A percentile compares a stretch with the other conserved stretches of the same genome.
Conservation (phyloP, 2,888 invertebrate genomes). For the Dasysyrphus tricinctus region DNA sequence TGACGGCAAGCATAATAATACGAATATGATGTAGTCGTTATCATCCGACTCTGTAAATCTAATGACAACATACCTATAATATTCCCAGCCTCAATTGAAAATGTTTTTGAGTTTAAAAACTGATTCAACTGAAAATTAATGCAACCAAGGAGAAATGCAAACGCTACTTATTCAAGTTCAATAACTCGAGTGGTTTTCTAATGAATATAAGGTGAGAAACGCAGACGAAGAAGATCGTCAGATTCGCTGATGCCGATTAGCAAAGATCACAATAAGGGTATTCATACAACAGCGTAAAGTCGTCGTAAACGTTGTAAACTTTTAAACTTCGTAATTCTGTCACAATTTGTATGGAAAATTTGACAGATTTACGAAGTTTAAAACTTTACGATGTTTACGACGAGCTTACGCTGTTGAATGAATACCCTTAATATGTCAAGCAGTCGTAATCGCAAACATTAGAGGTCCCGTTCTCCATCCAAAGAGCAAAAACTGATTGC, state of each 20-base stretch:
- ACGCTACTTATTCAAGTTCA: conserved; percentile 4
- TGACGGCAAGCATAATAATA: not conserved
- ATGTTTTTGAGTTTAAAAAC: conserved; percentile 7
- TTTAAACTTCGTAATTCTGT: no score
- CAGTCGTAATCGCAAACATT: conserved; percentile 57
- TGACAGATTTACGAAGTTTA: no score
- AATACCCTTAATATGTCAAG: no score
- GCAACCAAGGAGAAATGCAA: conserved; percentile 1
- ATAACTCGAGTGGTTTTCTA: conserved; percentile 16
- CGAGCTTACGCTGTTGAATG: no score
- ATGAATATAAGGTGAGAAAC: conserved; percentile 57
- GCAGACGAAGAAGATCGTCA: conserved; percentile 65
- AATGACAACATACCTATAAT: not conserved
- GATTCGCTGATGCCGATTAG: conserved; percentile 58
- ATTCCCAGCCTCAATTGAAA: not conserved
- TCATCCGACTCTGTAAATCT: not conserved
- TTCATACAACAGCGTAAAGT: no score
- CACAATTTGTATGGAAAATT: no score
- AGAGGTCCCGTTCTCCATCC: conserved; percentile 53
- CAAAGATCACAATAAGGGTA: conserved; percentile 68
- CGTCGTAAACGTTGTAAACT: no score
- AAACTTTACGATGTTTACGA: no score
- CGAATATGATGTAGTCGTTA: not conserved
- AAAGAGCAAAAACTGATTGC: conserved; percentile 42
- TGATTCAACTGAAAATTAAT: conserved; percentile 7